Percentiles rank a stretch among this genome's conserved stretches.
These are phyloP conservation scores for Euphydryas editha DNA, from an alignment of 2,888 invertebrate species.

Conservation along the genomic window DNA sequence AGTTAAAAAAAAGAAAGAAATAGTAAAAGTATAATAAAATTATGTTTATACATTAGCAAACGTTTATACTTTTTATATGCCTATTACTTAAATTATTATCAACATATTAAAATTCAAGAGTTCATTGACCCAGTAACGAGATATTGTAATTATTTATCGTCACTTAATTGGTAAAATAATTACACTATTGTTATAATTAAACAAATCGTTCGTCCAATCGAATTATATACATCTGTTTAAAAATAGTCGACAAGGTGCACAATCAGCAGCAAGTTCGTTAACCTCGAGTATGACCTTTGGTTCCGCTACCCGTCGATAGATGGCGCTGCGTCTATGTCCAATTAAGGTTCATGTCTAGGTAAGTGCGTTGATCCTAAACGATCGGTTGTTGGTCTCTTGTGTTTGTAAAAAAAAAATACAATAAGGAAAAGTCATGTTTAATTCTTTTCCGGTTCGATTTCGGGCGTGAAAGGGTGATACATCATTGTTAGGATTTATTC, in stretches of 20 bases:
- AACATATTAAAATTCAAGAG: neutral
- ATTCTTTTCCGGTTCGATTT: constrained; percentile 43
- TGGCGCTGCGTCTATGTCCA: constrained; percentile 54
- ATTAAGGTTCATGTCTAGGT: constrained; percentile 53
- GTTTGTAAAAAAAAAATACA: constrained; percentile 51
- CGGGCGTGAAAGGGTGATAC: constrained; percentile 15
- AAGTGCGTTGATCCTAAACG: constrained; percentile 60
- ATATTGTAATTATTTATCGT: neutral
- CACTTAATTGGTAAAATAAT: constrained; percentile 14
- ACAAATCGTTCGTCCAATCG: constrained; percentile 43
- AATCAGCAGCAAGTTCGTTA: constrained; percentile 48
- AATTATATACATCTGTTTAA: constrained; percentile 44
- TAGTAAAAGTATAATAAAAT: neutral
- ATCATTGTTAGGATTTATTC: constrained; percentile 7
- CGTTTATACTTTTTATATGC: neutral
- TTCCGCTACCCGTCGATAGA: constrained; percentile 48
- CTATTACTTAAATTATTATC: neutral
- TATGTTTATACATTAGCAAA: neutral
- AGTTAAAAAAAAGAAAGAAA: too few relatives aligned
- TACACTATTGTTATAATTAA: constrained; percentile 38
- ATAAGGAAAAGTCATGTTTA: constrained; percentile 51
- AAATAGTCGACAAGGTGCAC: constrained; percentile 50
- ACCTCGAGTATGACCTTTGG: constrained; percentile 46
- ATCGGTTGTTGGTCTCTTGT: constrained; percentile 59
- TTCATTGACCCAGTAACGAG: constrained; percentile 4